Evolutionary conservation across 2,113 vertebrate genomes (phyloP).

Genomic region (Notothenia rossii): DNA sequence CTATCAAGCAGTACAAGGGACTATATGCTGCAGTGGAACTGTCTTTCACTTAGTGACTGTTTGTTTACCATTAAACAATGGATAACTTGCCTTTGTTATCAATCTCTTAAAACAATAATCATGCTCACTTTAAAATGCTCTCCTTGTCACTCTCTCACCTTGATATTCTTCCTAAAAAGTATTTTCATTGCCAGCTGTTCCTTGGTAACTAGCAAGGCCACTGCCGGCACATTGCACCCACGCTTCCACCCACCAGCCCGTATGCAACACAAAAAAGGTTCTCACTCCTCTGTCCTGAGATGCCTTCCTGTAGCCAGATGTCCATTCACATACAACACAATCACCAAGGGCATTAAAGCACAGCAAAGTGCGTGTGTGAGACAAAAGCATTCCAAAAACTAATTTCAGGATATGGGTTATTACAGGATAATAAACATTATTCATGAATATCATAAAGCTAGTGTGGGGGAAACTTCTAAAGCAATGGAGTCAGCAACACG

Average conservation of each 20-base stretch:
- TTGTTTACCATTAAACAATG: too few relatives aligned
- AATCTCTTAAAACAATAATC: too few relatives aligned
- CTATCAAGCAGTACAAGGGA: too few relatives aligned
- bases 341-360: constrained; percentile 5
- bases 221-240: constrained; percentile 10
- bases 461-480: too few relatives aligned
- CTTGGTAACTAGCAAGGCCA: constrained; percentile 30
- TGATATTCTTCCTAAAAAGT: constrained; percentile 15
- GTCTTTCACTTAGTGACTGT: too few relatives aligned
- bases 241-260: neutral
- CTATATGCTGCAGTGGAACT: too few relatives aligned
- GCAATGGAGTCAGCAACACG: too few relatives aligned
- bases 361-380: neutral
- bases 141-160: neutral
- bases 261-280: neutral
- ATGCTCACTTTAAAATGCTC: neutral
- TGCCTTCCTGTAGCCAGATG: constrained; percentile 34
- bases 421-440: constrained; percentile 37
- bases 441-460: constrained; percentile 25
- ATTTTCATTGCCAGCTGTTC: constrained; percentile 26
- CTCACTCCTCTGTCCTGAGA: neutral
- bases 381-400: neutral
- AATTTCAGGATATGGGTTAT: constrained; percentile 14
- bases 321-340: constrained; percentile 13
- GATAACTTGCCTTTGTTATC: too few relatives aligned